Evolutionary conservation across 2,888 invertebrate species (phyloP), one percentile per base, ranked within the genome.

Genomic region (Caenorhabditis zanzibari): DNA sequence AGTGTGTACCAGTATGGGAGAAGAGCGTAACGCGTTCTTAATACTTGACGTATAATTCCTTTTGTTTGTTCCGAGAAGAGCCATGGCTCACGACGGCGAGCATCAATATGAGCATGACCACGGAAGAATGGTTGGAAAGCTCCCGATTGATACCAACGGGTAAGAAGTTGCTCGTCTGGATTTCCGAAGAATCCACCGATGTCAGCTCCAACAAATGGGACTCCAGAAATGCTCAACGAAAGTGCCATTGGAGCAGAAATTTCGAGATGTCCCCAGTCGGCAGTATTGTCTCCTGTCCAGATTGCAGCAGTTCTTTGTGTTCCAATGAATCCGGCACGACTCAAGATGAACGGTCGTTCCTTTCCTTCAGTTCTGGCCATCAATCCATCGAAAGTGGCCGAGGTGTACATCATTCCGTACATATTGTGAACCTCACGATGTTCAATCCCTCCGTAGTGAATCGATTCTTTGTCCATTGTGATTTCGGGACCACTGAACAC

Each of bases 241-340:
- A 99, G 94, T 90, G 98, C 96, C 98, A 99, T 99, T 0, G 97
- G 97, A 63, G 96, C 95, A 0, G 96, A 95, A 4, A 95, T 95
- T 63, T 95, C 95, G 22, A 99, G 94, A 94, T 97, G 98, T 0
- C 95, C 94, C 99, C 99, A 99, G 56, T 97, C 96, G 0, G 96
- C 98, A 47, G 94, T 94, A 93, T 99, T 99, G 93, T 99, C 99
- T 0, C 99, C 99, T 0, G 99, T 99, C 99, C 99, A 99, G 41
- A 98, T 95, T 0, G 97, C 96, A 52, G 93, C 94, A 92, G 88
- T 93, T 87, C 97, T 95, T 93, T 99, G 99, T 0, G 96, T 95
- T 0, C 99, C 99, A 3, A 97, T 95, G 93, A 96, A 99, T 90
- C 96, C 95, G 0, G 97, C 95, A 58, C 89, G 85, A 52, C 61